Base-by-base conservation (phyloP, 2,888 invertebrate species). In the Branchinecta sandiegonensis region DNA sequence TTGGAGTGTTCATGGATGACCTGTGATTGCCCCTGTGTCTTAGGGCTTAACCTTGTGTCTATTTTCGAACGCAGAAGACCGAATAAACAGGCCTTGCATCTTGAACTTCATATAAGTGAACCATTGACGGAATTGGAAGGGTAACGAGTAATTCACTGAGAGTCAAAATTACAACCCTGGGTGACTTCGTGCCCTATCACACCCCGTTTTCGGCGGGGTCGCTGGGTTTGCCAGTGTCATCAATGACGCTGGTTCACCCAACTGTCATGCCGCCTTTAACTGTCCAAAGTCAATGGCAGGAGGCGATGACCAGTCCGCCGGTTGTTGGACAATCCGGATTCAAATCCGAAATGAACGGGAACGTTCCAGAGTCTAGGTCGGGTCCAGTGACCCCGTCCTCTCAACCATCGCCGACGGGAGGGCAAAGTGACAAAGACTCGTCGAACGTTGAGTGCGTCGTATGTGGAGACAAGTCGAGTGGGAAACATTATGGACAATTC, bases 401-500 rank as follows among this genome's bases (percentile, higher is more conserved):
- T 74, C 87, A 86, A 78, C 85, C 85, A 73, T 69, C 69, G 63
- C 67, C 69, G n/a, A 66, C 66, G 17, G 56, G 65, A 14, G 69
- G 67, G 3, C 67, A 67, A 47, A 65, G 50, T 46, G 69, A 67
- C 67, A 69, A 67, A 65, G 69, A 69, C 37, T 67, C 69, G 10
- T 66, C 69, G 47, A 93, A 92, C 80, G 94, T 96, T 80, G 94
- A 95, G 82, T 96, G 96, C 82, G 94, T 95, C 75, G 96, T 96
- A 77, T 96, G 96, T 81, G 94, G 94, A 72, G 96, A 96, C 84
- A 96, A 96, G 83, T 92, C 92, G 78, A 93, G 92, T 75, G 97
- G 97, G 75, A 97, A 97, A 80, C 97, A 97, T 82, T 97, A 97
- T 82, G 97, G 97, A 80, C 96, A 97, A 82, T 96, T 95, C 83